Conservation (phyloP, 2,797 vertebrate species). For the Sylvia borin region DNA sequence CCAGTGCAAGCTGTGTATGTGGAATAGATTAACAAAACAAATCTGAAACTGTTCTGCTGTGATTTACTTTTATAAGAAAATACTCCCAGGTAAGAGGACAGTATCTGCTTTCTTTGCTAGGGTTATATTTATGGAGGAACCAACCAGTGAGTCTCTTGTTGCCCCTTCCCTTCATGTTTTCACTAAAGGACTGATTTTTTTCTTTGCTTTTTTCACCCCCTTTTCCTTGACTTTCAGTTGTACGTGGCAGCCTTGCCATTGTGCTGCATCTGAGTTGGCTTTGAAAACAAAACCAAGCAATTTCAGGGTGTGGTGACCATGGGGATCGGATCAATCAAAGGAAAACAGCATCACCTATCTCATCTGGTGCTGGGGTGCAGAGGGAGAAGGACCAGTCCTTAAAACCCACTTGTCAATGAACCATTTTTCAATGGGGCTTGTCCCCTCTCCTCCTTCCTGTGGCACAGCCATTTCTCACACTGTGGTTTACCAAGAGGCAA, state of each 20-base stretch:
- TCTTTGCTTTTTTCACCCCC: not conserved
- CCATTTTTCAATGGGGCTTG: not conserved
- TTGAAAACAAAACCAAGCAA: not conserved
- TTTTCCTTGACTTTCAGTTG: not conserved
- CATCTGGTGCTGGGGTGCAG: not conserved
- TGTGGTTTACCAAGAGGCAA: not conserved
- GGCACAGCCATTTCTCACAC: not conserved
- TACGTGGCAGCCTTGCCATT: not conserved
- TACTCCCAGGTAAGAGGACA: conserved; percentile 72
- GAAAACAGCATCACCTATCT: not conserved
- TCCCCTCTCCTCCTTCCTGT: not conserved
- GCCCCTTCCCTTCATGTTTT: not conserved
- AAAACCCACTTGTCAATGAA: not conserved
- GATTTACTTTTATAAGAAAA: conserved; percentile 20
- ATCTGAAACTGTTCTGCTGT: not conserved
- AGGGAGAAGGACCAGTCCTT: not conserved
- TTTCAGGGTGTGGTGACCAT: not conserved
- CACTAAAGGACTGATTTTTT: not conserved
- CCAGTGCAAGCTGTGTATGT: conserved; percentile 13
- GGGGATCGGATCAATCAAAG: not conserved
- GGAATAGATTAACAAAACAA: not conserved
- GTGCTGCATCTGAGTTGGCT: not conserved
- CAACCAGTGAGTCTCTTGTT: conserved; percentile 34
- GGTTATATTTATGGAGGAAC: not conserved
- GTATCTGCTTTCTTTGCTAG: conserved; percentile 1